phyloP scores from a whole-genome alignment of 2,797 vertebrate species.

The Crocidura indochinensis region DNA sequence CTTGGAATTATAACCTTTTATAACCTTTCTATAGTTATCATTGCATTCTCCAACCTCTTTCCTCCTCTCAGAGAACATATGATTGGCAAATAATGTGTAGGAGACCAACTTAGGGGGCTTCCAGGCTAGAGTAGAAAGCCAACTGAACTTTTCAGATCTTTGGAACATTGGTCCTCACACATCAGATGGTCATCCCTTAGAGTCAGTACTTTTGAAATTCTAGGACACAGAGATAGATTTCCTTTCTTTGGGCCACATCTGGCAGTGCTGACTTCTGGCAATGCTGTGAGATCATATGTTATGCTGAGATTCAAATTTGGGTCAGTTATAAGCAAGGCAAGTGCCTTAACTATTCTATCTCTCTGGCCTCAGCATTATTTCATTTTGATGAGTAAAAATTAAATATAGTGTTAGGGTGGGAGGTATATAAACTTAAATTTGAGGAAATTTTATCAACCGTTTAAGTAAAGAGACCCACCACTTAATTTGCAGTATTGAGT shows the following conservation, averaged over 20 bases:
- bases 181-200: background rate
- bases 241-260: background rate
- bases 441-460: conserved; percentile 27
- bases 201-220: background rate
- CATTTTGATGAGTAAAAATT: background rate
- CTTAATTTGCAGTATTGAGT: conserved; percentile 38
- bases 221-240: background rate
- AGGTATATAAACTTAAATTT: background rate
- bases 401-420: background rate
- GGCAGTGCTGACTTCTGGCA: too few relatives aligned
- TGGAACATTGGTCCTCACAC: background rate
- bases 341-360: too few relatives aligned
- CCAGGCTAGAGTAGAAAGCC: background rate
- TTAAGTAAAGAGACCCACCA: background rate
- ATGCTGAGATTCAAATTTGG: too few relatives aligned
- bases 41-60: background rate
- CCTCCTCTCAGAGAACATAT: background rate
- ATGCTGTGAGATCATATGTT: too few relatives aligned
- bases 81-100: background rate
- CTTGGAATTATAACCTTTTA: too few relatives aligned
- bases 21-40: background rate
- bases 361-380: too few relatives aligned
- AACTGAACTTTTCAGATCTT: background rate
- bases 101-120: background rate
- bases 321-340: too few relatives aligned